Evolutionary conservation across 2,797 vertebrate genomes (phyloP).

Genomic region (Silurus aristotelis): DNA sequence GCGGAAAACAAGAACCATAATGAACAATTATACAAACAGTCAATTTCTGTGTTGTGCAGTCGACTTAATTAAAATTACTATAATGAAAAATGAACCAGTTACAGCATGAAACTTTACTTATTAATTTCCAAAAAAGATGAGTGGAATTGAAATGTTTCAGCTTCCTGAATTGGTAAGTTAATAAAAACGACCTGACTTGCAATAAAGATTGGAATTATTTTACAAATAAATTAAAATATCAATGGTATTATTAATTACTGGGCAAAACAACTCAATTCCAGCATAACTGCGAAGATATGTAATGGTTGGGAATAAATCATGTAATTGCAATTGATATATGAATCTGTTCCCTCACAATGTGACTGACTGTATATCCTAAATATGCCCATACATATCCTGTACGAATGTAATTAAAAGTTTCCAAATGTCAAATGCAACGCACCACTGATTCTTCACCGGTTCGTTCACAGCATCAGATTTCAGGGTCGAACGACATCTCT

Average conservation of each 20-base stretch:
- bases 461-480: not conserved
- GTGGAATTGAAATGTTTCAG: slow-evolving; percentile 68
- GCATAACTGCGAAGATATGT: slow-evolving; percentile 47
- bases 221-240: slow-evolving; percentile 67
- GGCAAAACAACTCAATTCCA: slow-evolving; percentile 40
- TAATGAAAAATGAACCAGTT: slow-evolving; percentile 79
- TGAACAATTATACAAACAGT: slow-evolving; percentile 85
- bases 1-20: slow-evolving; percentile 81
- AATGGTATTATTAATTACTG: slow-evolving; percentile 61
- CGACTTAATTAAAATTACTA: slow-evolving; percentile 84
- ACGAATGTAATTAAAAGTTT: not conserved
- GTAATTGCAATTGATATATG: slow-evolving; percentile 44
- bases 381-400: not conserved
- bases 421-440: not conserved
- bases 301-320: slow-evolving; percentile 39
- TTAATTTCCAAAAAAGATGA: slow-evolving; percentile 69
- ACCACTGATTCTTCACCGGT: too few relatives aligned
- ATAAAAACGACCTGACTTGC: slow-evolving; percentile 76
- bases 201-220: slow-evolving; percentile 64
- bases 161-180: slow-evolving; percentile 64
- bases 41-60: slow-evolving; percentile 79
- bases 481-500: not conserved
- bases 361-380: not conserved
- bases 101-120: slow-evolving; percentile 73
- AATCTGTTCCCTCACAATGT: slow-evolving; percentile 18